phyloP scores from a whole-genome alignment of 2,113 vertebrate species.

The Hippocampus guttulatus region DNA sequence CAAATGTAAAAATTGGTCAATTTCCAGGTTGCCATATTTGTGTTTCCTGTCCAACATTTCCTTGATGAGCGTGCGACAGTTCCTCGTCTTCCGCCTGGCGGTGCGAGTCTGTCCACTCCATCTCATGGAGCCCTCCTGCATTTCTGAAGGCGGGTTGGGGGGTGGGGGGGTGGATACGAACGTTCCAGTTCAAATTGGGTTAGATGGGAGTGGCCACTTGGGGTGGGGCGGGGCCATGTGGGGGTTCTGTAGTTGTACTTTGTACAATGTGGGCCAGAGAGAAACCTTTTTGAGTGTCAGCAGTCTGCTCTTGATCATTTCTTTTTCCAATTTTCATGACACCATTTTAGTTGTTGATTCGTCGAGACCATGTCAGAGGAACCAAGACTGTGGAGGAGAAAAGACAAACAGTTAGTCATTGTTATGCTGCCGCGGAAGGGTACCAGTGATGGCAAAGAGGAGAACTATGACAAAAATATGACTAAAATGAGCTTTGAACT shows the following conservation, averaged over 20 bases:
- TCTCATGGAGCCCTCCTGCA: constrained; percentile 52
- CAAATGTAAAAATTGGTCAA: constrained; percentile 65
- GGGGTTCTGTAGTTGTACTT: constrained; percentile 55
- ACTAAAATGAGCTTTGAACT: no score
- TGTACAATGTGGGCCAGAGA: constrained; percentile 59
- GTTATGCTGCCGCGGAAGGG: neutral
- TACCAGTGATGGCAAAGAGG: neutral
- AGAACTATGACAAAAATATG: neutral
- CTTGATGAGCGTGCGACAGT: constrained; percentile 54
- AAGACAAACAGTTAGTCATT: constrained; percentile 11
- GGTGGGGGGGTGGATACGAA: constrained; percentile 16
- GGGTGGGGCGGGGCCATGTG: constrained; percentile 19
- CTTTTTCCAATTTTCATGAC: constrained; percentile 62
- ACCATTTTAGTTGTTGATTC: constrained; percentile 72
- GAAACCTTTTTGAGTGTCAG: constrained; percentile 65
- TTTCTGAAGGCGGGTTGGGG: neutral
- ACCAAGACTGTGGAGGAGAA: constrained; percentile 80
- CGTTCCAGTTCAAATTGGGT: constrained; percentile 44
- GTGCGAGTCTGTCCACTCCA: constrained; percentile 59
- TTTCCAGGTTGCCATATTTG: constrained; percentile 57
- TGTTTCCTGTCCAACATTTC: constrained; percentile 55
- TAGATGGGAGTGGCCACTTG: constrained; percentile 46
- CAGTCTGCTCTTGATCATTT: constrained; percentile 60
- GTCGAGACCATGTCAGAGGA: constrained; percentile 85
- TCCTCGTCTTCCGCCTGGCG: constrained; percentile 54